A percentile compares a stretch with the other conserved stretches of the same genome.
phyloP scores from a whole-genome alignment of 2,888 invertebrate species.

The Epsilonema sp. region DNA sequence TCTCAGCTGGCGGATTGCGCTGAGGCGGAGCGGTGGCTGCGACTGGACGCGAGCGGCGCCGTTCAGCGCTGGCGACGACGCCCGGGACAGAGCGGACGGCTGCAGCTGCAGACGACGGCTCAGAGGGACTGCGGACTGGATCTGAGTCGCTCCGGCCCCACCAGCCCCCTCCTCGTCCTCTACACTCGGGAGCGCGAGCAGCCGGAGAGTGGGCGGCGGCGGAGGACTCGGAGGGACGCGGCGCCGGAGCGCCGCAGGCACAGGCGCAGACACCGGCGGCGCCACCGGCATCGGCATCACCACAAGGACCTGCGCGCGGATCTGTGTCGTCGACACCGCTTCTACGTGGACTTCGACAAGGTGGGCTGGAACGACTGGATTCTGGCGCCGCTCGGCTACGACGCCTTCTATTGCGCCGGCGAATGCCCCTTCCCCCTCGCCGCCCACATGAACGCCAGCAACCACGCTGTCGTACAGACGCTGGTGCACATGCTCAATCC shows the following conservation, averaged over 20 bases:
- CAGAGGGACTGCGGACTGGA: background rate
- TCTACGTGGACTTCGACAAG: slow-evolving; percentile 79
- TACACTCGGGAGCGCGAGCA: background rate
- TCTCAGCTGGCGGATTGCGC: background rate
- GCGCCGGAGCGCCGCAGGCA: background rate
- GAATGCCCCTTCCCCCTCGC: slow-evolving; percentile 78
- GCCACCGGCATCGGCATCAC: background rate
- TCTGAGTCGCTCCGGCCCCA: too few relatives aligned
- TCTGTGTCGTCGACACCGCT: slow-evolving; percentile 55
- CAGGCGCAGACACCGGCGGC: background rate
- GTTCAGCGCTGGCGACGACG: slow-evolving; percentile 2
- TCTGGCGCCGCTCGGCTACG: slow-evolving; percentile 42
- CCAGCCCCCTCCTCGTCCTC: background rate
- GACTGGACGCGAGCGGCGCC: background rate
- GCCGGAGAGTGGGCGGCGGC: background rate
- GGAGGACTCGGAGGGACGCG: too few relatives aligned
- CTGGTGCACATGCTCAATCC: slow-evolving; percentile 78
- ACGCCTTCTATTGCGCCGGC: slow-evolving; percentile 81
- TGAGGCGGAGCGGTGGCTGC: background rate
- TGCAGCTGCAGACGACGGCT: background rate
- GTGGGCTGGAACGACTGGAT: slow-evolving; percentile 92
- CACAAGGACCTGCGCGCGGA: background rate
- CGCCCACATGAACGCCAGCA: slow-evolving; percentile 79
- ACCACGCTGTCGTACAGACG: slow-evolving; percentile 90
- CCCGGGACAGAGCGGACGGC: background rate